Evolutionary conservation across 2,888 invertebrate species (phyloP), one percentile per base, ranked within the genome.

Genomic region (Phasia obesa): DNA sequence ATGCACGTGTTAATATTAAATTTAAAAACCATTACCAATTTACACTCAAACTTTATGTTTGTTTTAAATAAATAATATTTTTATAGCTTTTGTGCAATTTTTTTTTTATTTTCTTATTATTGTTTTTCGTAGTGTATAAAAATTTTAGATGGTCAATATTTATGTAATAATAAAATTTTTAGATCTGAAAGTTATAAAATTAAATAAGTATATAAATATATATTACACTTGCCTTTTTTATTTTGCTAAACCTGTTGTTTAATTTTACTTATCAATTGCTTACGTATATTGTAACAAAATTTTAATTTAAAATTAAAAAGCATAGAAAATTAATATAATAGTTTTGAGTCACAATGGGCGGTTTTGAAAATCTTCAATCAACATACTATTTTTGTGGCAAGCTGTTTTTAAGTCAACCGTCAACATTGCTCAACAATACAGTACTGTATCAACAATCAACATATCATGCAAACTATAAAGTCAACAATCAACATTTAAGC

Each of bases 371-470:
- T 23, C 74, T 64, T 17, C 74, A 75, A 75, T 75, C 74, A 75
- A 75, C 74, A 75, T 65, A 44, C 65, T 38, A 49, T 23, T 4
- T n/a, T 47, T 17, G 19, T 19, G 44, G 17, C 6, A 17, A 38
- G 23, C n/a, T 21, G 25, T n/a, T 23, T 51, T 49, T 47, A n/a
- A 44, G 15, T 47, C 55, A 17, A 35, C 65, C 44, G 35, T 75
- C 74, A 64, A 75, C 74, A 65, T 51, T 31, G 6, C 44, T n/a
- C 31, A 15, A 23, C 15, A 21, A 49, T 53, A 53, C 53, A 64
- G 53, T 74, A 74, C 64, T 74, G 74, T 74, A 44, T 55, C 74
- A 53, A 3, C 74, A 74, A 64, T 74, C 74, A 74, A 74, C 65
- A 55, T 65, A 65, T 55, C 47, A 42, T 19, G 19, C 7, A 17